Percentiles rank a stretch among this genome's conserved stretches.
These are phyloP conservation scores for Drosophila villosipedis DNA, from an alignment of 2,888 invertebrate genomes.

Conservation along the genomic window DNA sequence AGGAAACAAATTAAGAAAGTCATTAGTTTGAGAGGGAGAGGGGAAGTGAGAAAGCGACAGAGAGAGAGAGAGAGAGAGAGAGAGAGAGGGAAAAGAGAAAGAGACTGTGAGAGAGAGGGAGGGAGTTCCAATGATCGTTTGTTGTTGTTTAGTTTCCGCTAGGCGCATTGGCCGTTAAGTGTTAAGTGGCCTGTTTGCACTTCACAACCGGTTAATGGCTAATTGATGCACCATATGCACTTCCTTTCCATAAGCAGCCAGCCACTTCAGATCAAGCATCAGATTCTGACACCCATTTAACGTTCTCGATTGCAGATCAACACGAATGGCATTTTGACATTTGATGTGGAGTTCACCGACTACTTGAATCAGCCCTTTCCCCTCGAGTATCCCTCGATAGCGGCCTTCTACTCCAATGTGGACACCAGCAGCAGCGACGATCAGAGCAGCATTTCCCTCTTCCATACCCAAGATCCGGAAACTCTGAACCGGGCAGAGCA, in stretches of 20 bases:
- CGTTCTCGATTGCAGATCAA: slow-evolving; percentile 89
- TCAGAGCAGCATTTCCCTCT: slow-evolving; percentile 91
- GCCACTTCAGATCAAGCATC: slow-evolving; percentile 4
- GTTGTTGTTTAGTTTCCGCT: slow-evolving; percentile 79
- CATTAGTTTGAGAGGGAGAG: slow-evolving; percentile 29
- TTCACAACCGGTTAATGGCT: slow-evolving; percentile 45
- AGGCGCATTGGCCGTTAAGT: slow-evolving; percentile 55
- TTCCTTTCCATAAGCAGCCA: slow-evolving; percentile 24
- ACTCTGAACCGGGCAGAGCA: slow-evolving; percentile 89
- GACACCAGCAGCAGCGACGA: slow-evolving; percentile 88
- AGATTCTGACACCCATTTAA: slow-evolving; percentile 3
- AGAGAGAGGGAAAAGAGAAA: background rate
- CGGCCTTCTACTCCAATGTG: slow-evolving; percentile 95
- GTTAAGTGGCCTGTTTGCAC: slow-evolving; percentile 73
- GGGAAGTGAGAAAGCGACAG: background rate
- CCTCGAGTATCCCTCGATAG: slow-evolving; percentile 94
- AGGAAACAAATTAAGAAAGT: slow-evolving; percentile 62
- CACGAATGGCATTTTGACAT: slow-evolving; percentile 95
- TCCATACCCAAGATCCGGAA: slow-evolving; percentile 88
- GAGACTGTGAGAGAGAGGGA: background rate
- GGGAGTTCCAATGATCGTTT: slow-evolving; percentile 51
- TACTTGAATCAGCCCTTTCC: slow-evolving; percentile 96
- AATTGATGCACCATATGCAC: slow-evolving; percentile 66
- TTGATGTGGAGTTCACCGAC: slow-evolving; percentile 93
- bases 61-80: background rate